Percentiles rank a stretch among this genome's conserved stretches.
Evolutionary conservation across 2,797 vertebrate genomes (phyloP).

Genomic region (Bradypodion pumilum): DNA sequence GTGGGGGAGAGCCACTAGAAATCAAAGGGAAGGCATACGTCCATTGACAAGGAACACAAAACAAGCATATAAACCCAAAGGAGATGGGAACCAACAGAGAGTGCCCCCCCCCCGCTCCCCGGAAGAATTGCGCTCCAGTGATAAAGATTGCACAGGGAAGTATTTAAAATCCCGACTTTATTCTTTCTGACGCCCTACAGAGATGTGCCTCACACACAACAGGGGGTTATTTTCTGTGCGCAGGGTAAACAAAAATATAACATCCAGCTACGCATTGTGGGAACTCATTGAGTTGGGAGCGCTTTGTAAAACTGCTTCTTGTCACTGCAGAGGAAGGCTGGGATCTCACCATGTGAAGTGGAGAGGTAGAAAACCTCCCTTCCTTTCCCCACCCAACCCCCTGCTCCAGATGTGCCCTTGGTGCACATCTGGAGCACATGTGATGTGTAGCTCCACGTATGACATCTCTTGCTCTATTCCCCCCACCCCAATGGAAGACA

Average conservation of each 20-base stretch:
- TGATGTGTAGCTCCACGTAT: too few species aligned
- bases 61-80: neutral
- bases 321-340: neutral
- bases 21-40: accelerated
- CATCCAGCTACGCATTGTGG: too few species aligned
- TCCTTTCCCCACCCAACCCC: neutral
- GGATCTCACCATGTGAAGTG: neutral
- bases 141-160: accelerated
- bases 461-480: too few species aligned
- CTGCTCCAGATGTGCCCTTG: too few species aligned
- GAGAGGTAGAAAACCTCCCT: neutral
- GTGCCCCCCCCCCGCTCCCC: too few species aligned
- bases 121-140: neutral
- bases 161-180: neutral
- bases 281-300: too few species aligned
- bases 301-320: neutral
- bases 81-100: neutral
- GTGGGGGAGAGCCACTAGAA: neutral
- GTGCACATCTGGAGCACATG: too few species aligned
- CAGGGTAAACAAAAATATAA: neutral
- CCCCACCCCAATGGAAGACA: too few species aligned
- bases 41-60: accelerated
- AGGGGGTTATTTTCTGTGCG: neutral
- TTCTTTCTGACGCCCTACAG: neutral
- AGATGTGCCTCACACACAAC: neutral